These are phyloP conservation scores for Muraenolepis orangiensis DNA, from an alignment of 2,797 vertebrate genomes.

Conservation along the genomic window DNA sequence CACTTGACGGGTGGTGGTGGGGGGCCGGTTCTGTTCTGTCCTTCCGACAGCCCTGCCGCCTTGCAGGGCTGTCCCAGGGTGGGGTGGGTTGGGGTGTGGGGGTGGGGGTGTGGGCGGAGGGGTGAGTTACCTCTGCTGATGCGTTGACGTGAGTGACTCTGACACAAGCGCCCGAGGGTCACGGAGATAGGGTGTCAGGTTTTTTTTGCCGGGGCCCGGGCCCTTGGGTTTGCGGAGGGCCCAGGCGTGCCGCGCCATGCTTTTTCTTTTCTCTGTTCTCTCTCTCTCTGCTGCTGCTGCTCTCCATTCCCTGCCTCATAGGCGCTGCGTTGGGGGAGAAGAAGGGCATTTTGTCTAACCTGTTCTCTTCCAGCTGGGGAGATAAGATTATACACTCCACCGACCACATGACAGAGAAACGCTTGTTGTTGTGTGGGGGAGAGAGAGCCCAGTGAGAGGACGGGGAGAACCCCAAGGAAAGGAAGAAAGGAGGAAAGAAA, in stretches of 20 bases:
- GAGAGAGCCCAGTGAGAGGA: conserved; percentile 22
- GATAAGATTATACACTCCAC: conserved; percentile 63
- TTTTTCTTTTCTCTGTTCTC: conserved; percentile 37
- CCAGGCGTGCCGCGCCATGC: conserved; percentile 64
- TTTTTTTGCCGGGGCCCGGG: conserved; percentile 14
- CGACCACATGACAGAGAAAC: conserved; percentile 64
- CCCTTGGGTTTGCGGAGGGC: conserved; percentile 15
- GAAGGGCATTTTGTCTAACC: conserved; percentile 82
- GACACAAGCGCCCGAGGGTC: conserved; percentile 49
- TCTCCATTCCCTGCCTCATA: conserved; percentile 54
- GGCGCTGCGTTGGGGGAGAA: conserved; percentile 54
- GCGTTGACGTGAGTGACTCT: conserved; percentile 34
- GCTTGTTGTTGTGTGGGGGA: conserved; percentile 42
- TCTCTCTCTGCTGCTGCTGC: background rate
- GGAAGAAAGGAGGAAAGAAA: conserved; percentile 7
- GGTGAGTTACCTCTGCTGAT: conserved; percentile 12
- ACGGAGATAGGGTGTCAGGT: conserved; percentile 48
- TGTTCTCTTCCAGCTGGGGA: conserved; percentile 78
- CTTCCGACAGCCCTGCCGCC: no score
- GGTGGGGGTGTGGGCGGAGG: background rate
- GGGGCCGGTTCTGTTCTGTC: no score
- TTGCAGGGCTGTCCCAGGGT: no score
- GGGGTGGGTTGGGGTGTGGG: background rate
- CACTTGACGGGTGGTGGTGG: conserved; percentile 26
- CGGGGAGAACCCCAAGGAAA: background rate